Evolutionary conservation across 2,888 invertebrate genomes (phyloP).

Genomic region (Xestia c-nigrum): DNA sequence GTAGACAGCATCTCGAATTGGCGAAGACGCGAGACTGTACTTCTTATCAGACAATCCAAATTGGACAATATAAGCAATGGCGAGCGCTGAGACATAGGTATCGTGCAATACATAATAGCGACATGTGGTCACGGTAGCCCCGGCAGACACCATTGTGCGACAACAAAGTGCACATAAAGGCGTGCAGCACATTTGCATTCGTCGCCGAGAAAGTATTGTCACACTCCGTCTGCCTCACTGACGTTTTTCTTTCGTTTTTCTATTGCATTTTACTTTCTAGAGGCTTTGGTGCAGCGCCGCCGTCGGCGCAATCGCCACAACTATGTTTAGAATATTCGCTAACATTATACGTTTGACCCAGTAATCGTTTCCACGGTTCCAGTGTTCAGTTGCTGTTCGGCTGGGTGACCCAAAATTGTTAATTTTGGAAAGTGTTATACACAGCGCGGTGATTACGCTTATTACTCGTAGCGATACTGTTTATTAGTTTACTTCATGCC

Average conservation of each 20-base stretch:
- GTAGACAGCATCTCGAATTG: not conserved
- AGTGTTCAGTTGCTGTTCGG: slow-evolving; percentile 30
- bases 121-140: slow-evolving; percentile 69
- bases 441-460: slow-evolving; percentile 5
- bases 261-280: slow-evolving; percentile 65
- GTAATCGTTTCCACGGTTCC: slow-evolving; percentile 53
- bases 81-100: not conserved
- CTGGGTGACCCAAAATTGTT: slow-evolving; percentile 30
- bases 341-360: slow-evolving; percentile 57
- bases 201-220: slow-evolving; percentile 63
- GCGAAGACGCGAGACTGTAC: not conserved
- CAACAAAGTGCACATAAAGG: slow-evolving; percentile 64
- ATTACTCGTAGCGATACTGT: slow-evolving; percentile 11
- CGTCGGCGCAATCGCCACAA: slow-evolving; percentile 20
- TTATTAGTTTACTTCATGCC: slow-evolving; percentile 24
- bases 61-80: not conserved
- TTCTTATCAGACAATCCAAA: not conserved
- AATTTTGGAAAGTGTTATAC: slow-evolving; percentile 40
- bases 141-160: slow-evolving; percentile 64
- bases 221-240: slow-evolving; percentile 50
- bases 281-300: slow-evolving; percentile 48
- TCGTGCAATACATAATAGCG: slow-evolving; percentile 15
- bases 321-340: slow-evolving; percentile 59
- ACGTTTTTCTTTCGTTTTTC: slow-evolving; percentile 65
- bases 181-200: slow-evolving; percentile 66